These are phyloP conservation scores for Pedetes capensis DNA, from an alignment of 2,113 vertebrate genomes.

Conservation along the genomic window DNA sequence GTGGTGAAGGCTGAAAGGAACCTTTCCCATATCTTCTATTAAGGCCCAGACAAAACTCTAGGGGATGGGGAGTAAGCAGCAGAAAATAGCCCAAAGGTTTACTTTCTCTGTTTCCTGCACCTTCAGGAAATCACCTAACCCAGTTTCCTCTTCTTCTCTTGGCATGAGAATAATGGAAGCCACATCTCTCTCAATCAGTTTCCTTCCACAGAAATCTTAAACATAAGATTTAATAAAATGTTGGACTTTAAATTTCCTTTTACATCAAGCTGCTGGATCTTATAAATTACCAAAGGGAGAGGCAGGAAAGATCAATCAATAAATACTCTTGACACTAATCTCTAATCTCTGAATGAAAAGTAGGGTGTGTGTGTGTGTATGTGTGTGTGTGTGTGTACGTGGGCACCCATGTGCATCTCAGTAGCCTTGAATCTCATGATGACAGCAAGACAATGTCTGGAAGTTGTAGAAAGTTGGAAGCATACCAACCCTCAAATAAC, in stretches of 20 bases:
- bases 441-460: conserved; percentile 56
- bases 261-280: conserved; percentile 47
- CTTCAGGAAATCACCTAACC: conserved; percentile 59
- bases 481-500: neutral
- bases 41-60: neutral
- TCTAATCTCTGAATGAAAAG: conserved; percentile 40
- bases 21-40: neutral
- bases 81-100: conserved; percentile 47
- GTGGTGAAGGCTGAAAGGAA: neutral
- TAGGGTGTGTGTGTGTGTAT: neutral
- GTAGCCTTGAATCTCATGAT: conserved; percentile 39
- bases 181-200: conserved; percentile 59
- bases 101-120: neutral
- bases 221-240: conserved; percentile 67
- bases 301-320: conserved; percentile 33
- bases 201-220: conserved; percentile 67
- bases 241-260: conserved; percentile 61
- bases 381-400: neutral
- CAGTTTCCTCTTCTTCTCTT: conserved; percentile 52
- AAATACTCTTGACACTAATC: conserved; percentile 26
- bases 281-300: conserved; percentile 25
- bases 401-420: neutral
- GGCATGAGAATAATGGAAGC: conserved; percentile 56
- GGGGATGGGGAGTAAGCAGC: neutral
- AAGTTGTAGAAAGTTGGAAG: conserved; percentile 7